Conservation (phyloP, 2,797 vertebrate genomes). For the Lepus oiostolus region DNA sequence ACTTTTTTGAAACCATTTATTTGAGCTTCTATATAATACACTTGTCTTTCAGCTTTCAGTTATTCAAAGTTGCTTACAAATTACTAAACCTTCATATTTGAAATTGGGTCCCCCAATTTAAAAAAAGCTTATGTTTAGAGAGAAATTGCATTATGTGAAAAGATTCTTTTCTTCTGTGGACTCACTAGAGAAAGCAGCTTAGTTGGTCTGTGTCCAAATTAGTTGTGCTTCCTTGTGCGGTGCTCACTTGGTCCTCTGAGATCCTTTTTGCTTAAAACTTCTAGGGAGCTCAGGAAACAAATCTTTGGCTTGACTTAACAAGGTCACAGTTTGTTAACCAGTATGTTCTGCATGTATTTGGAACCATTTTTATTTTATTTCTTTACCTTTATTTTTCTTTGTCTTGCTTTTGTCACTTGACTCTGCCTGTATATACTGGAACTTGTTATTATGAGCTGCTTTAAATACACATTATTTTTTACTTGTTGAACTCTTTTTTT, state of each 20-base stretch:
- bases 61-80: slow-evolving; percentile 48
- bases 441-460: neutral
- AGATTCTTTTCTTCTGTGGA: neutral
- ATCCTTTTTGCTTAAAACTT: neutral
- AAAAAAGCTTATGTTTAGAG: slow-evolving; percentile 25
- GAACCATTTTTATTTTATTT: neutral
- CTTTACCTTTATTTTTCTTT: slow-evolving; percentile 17
- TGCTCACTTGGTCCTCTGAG: neutral
- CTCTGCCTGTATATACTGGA: neutral
- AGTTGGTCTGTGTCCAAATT: neutral
- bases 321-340: neutral
- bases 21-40: slow-evolving; percentile 48
- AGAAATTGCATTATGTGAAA: neutral
- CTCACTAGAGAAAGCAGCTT: neutral
- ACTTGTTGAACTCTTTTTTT: no score
- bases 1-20: slow-evolving; percentile 2
- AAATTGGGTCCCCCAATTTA: slow-evolving; percentile 10
- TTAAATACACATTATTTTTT: neutral
- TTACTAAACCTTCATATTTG: slow-evolving; percentile 49
- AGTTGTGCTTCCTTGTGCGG: neutral
- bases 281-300: neutral
- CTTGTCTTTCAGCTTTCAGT: slow-evolving; percentile 52
- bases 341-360: neutral
- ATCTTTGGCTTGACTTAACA: neutral
- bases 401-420: neutral